Evolutionary conservation across 2,888 invertebrate genomes (phyloP).

Genomic region (Desoria tigrina): DNA sequence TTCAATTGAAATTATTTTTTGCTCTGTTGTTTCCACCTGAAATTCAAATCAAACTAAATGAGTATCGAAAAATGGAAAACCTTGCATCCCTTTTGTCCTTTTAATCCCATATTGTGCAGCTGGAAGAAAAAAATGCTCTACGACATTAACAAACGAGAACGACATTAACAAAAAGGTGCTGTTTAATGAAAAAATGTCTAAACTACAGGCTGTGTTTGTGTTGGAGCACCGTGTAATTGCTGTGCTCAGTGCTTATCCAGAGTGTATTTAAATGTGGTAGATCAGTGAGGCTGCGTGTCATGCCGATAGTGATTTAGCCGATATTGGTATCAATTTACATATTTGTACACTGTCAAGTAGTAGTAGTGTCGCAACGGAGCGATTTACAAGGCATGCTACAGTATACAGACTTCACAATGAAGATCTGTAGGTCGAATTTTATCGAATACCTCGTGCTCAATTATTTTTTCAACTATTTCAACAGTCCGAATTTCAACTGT

Average conservation of each 20-base stretch:
- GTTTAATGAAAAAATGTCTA: background rate
- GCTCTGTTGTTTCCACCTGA: constrained; percentile 86
- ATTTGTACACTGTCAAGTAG: too few species aligned
- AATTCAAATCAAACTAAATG: constrained; percentile 26
- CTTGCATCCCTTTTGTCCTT: too few species aligned
- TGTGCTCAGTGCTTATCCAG: too few species aligned
- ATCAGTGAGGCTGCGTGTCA: too few species aligned
- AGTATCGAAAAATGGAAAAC: background rate
- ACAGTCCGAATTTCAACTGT: constrained; percentile 84
- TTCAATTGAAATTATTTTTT: constrained; percentile 87
- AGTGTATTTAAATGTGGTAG: too few species aligned
- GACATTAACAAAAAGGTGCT: background rate
- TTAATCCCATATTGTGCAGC: too few species aligned
- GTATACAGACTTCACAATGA: background rate
- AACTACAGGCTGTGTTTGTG: too few species aligned
- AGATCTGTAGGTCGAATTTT: background rate
- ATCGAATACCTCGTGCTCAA: constrained; percentile 84
- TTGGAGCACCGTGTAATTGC: too few species aligned
- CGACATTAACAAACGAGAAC: background rate
- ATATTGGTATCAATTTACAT: too few species aligned
- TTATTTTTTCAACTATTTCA: constrained; percentile 92
- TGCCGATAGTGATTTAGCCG: too few species aligned
- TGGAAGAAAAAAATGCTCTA: background rate
- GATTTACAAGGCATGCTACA: constrained; percentile 11
- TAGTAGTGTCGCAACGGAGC: background rate